Evolutionary conservation across 2,113 vertebrate species (phyloP).

Genomic region (Lepus europaeus): DNA sequence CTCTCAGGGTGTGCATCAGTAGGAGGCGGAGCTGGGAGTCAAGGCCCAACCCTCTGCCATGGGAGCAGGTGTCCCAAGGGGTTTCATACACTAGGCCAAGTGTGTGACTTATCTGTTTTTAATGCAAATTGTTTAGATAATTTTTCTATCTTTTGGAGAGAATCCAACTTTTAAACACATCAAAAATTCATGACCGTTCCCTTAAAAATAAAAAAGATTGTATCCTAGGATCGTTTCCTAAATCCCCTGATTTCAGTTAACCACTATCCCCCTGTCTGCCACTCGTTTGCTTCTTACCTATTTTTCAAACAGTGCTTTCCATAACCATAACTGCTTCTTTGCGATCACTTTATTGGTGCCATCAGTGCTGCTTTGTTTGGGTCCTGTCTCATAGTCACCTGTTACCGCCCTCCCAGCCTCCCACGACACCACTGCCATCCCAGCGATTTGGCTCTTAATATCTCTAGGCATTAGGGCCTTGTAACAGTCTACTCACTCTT

Average conservation of each 20-base stretch:
- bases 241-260: conserved; percentile 68
- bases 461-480: conserved; percentile 72
- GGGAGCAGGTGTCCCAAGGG: no score
- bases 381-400: conserved; percentile 65
- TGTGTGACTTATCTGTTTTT: conserved; percentile 57
- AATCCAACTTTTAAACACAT: conserved; percentile 67
- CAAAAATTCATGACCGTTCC: conserved; percentile 73
- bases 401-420: conserved; percentile 55
- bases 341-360: conserved; percentile 73
- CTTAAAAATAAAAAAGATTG: conserved; percentile 74
- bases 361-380: conserved; percentile 74
- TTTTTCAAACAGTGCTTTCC: conserved; percentile 68
- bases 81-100: no score
- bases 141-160: conserved; percentile 64
- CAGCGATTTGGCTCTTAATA: conserved; percentile 63
- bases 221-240: conserved; percentile 73
- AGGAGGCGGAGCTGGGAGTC: no score
- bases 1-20: no score
- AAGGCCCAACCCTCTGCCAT: no score
- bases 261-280: conserved; percentile 47
- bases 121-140: conserved; percentile 71
- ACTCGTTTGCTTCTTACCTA: conserved; percentile 65
- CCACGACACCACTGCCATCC: neutral
- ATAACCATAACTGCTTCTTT: conserved; percentile 73
- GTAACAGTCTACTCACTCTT: conserved; percentile 72